Evolutionary conservation across 30 jellyfish, hydroid and myxozoan genomes (phyloP), one percentile per base, ranked within the genome.

Genomic region (Clytia hemisphaerica): DNA sequence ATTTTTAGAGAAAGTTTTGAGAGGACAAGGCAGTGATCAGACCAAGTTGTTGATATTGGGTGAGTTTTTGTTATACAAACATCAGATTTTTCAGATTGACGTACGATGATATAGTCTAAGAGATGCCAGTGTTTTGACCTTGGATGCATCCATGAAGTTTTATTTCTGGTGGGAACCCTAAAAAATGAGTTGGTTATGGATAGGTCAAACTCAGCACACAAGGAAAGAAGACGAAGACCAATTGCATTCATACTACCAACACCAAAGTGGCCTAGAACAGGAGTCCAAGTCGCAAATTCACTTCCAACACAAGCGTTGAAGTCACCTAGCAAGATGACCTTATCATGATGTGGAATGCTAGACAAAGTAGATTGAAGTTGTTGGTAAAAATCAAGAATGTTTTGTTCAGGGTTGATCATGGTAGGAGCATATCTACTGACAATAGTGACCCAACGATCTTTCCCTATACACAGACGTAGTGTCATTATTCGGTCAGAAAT

Each of bases 401-500:
- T 33, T 37, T 63, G 82, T 14, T 63, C 75, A 2, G 67, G 66
- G 29, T 48, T 62, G 21, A 75, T 40, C 83, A 76, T 46, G 64
- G 83, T 76, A 2, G 90, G 82, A 22, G 82, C 74, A 15, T 62
- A 49, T 14, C 25, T 69, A 26, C 67, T 45, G 35, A 76, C 14
- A 3, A 62, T 9, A 45, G 82, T 76, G 75, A 35, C 75, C 25
- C 50, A 38, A 46, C 18, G 46, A 29, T 37, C 19, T 15, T 70
- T 57, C 37, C 33, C 16, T 35, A 76, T 29, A 24, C 74, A 75
- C 28, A 76, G 66, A 29, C 83, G 33, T 67, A 76, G 36, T 22
- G 81, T 31, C 90, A 76, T 76, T 4, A 50, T 31, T 57, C 79
- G 32, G 78, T 71, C 82, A 50, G 48, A 60, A n/a, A 75, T 46